Evolutionary conservation across 2,888 invertebrate genomes (phyloP).

Genomic region (Euclidia mi): DNA sequence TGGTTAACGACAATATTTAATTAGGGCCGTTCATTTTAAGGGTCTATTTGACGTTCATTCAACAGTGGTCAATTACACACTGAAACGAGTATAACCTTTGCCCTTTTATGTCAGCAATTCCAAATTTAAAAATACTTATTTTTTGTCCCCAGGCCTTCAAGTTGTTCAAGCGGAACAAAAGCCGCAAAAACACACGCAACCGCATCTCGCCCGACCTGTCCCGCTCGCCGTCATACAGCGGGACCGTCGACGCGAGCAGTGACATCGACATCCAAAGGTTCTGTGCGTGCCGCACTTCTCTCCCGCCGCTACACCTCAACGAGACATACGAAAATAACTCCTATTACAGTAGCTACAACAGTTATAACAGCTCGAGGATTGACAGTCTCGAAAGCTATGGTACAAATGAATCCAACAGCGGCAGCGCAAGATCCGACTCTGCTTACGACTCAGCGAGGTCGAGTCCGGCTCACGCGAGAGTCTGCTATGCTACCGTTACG

Average conservation of each 20-base stretch:
- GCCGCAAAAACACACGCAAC: constrained; percentile 75
- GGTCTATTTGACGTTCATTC: not conserved
- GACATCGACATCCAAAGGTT: constrained; percentile 82
- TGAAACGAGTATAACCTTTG: constrained; percentile 10
- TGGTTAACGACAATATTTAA: no score
- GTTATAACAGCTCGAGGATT: constrained; percentile 75
- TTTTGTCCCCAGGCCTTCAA: constrained; percentile 81
- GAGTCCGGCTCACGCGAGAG: constrained; percentile 73
- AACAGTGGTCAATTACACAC: not conserved
- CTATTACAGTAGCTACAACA: constrained; percentile 77
- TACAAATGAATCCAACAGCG: constrained; percentile 67
- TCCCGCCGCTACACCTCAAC: constrained; percentile 69
- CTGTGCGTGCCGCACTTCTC: constrained; percentile 80
- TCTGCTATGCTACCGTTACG: constrained; percentile 83
- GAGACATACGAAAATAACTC: constrained; percentile 75
- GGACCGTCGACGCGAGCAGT: constrained; percentile 81
- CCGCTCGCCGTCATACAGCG: constrained; percentile 80
- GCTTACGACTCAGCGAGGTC: constrained; percentile 84
- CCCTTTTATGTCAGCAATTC: not conserved
- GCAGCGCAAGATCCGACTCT: constrained; percentile 74
- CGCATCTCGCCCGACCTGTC: constrained; percentile 79
- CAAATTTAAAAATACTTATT: constrained; percentile 10
- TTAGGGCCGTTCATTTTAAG: not conserved
- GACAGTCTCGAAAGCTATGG: constrained; percentile 74
- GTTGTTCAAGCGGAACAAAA: constrained; percentile 80